These are phyloP conservation scores for Adrianichthys oophorus DNA, from an alignment of 2,797 vertebrate genomes.

Conservation along the genomic window DNA sequence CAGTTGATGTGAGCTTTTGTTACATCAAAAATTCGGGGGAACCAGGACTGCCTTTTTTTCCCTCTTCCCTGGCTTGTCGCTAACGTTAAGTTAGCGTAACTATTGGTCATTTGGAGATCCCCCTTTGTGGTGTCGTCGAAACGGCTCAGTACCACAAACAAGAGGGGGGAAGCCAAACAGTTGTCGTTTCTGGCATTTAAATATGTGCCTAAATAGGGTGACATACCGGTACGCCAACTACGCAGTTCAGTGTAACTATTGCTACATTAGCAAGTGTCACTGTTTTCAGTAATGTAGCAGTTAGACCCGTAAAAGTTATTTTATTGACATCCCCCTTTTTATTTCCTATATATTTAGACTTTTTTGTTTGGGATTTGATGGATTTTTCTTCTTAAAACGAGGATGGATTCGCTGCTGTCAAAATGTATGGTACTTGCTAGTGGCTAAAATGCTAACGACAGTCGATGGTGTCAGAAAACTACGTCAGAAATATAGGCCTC, in stretches of 20 bases:
- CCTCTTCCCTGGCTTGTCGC: constrained; percentile 18
- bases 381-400: no score
- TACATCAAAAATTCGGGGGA: constrained; percentile 24
- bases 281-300: constrained; percentile 15
- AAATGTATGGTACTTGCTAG: constrained; percentile 45
- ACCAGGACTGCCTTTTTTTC: constrained; percentile 64
- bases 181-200: constrained; percentile 10
- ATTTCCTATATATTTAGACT: not conserved
- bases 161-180: not conserved
- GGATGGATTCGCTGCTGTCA: constrained; percentile 36
- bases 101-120: constrained; percentile 1
- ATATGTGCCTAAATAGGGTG: constrained; percentile 49
- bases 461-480: constrained; percentile 64
- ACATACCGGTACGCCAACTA: constrained; percentile 72
- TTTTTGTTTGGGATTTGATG: not conserved
- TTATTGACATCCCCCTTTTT: not conserved
- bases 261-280: constrained; percentile 62
- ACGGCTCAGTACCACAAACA: constrained; percentile 3
- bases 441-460: constrained; percentile 66
- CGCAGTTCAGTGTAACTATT: constrained; percentile 71
- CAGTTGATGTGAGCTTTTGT: constrained; percentile 31
- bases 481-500: constrained; percentile 79
- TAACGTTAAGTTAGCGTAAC: constrained; percentile 39
- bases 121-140: not conserved
- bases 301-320: not conserved